Evolutionary conservation across 2,888 invertebrate species (phyloP).

Genomic region (Lasioglossum calceatum): DNA sequence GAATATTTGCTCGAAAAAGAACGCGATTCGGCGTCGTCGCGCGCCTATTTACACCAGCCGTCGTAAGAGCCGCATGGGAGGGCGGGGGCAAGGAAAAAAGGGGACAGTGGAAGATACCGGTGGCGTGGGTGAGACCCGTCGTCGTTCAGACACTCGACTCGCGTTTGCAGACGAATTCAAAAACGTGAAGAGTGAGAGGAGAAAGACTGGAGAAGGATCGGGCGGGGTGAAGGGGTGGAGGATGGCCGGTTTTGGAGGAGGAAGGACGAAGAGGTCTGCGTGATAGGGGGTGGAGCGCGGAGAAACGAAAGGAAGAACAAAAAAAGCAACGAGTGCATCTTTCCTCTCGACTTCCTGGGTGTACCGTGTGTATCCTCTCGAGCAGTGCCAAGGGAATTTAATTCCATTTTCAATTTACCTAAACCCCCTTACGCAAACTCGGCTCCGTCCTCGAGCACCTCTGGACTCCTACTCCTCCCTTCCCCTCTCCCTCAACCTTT

Average conservation of each 20-base stretch:
- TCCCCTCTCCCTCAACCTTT: conserved; percentile 13
- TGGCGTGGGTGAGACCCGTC: conserved; percentile 1
- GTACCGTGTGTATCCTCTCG: conserved; percentile 68
- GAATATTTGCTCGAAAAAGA: conserved; percentile 55
- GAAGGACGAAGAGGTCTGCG: neutral
- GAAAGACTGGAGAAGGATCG: neutral
- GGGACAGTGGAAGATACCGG: neutral
- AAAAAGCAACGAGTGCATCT: conserved; percentile 60
- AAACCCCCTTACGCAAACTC: conserved; percentile 76
- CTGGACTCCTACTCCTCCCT: conserved; percentile 56
- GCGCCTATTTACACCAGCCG: conserved; percentile 56
- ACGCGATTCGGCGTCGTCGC: conserved; percentile 43
- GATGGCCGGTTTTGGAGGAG: neutral
- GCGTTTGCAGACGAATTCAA: conserved; percentile 57
- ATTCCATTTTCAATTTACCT: conserved; percentile 81
- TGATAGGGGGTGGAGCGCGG: neutral
- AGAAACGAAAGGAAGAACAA: neutral
- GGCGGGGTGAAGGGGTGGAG: neutral
- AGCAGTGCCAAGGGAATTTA: conserved; percentile 75
- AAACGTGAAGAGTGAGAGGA: conserved; percentile 39
- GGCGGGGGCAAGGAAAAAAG: neutral
- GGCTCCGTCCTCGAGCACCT: conserved; percentile 65
- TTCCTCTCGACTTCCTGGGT: conserved; percentile 64
- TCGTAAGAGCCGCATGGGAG: neutral
- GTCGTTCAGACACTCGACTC: conserved; percentile 42